A percentile compares a stretch with the other conserved stretches of the same genome.
Conservation (phyloP, 2,797 vertebrate genomes). For the Mus caroli region DNA sequence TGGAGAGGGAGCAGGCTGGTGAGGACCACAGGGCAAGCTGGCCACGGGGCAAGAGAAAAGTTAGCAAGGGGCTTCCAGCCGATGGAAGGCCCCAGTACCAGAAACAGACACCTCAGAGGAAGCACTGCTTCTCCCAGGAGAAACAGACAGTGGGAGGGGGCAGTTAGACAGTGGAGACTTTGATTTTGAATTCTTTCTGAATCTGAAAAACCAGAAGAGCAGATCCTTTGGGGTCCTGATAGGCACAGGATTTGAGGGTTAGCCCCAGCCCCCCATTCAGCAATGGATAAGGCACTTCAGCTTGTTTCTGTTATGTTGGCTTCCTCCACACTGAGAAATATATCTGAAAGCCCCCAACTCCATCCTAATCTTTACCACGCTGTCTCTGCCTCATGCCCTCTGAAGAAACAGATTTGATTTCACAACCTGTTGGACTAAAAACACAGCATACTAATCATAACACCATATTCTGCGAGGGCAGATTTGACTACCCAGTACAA, state of each 20-base stretch:
- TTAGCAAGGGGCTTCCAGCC: neutral
- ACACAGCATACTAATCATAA: conserved; percentile 77
- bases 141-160: neutral
- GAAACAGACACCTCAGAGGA: neutral
- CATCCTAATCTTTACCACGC: conserved; percentile 69
- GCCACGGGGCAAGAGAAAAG: conserved; percentile 19
- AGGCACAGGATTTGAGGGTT: neutral
- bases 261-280: neutral
- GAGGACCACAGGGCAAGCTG: neutral
- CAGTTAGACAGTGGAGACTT: neutral
- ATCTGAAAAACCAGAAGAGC: neutral
- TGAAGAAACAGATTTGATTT: conserved; percentile 79
- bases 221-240: neutral
- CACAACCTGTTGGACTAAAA: conserved; percentile 79
- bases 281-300: neutral
- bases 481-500: conserved; percentile 74
- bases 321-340: conserved; percentile 53
- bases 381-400: conserved; percentile 76
- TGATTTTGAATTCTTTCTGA: neutral
- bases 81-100: neutral
- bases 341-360: neutral
- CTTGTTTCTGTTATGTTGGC: conserved; percentile 36
- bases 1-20: neutral
- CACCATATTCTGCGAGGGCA: conserved; percentile 78
- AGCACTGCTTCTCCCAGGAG: neutral